These are phyloP conservation scores for Prorops nasuta DNA, from an alignment of 1,140 invertebrate genomes.

Conservation along the genomic window DNA sequence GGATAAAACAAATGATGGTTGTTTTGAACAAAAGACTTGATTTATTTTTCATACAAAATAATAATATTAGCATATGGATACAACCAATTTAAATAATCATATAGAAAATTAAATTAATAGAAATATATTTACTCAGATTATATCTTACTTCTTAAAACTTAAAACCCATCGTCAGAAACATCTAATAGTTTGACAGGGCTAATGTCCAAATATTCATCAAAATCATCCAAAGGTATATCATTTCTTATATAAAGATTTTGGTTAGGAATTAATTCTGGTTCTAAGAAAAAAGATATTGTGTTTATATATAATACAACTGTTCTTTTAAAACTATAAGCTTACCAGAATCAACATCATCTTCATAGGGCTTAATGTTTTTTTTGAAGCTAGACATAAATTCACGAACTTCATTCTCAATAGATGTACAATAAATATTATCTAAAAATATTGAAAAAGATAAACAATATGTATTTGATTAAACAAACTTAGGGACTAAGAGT, in stretches of 20 bases:
- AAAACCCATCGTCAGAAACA: constrained; percentile 13
- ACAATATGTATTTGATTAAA: background rate
- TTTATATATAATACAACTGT: too few relatives aligned
- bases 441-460: constrained; percentile 6
- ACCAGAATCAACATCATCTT: constrained; percentile 34
- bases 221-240: background rate
- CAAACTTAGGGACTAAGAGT: background rate
- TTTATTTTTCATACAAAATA: background rate
- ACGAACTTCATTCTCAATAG: constrained; percentile 15
- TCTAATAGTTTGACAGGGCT: constrained; percentile 1
- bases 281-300: constrained; percentile 9
- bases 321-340: constrained; percentile 5
- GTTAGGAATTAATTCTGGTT: constrained; percentile 1
- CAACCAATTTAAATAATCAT: background rate
- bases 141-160: too few relatives aligned
- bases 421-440: constrained; percentile 18
- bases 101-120: constrained; percentile 1
- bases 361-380: constrained; percentile 1
- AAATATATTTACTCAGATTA: background rate
- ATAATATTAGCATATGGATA: too few relatives aligned
- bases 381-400: constrained; percentile 6
- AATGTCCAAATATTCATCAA: background rate
- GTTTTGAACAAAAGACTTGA: background rate
- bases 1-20: background rate
- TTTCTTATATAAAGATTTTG: background rate